Evolutionary conservation across 2,797 vertebrate genomes (phyloP).

Genomic region (Channa striata): DNA sequence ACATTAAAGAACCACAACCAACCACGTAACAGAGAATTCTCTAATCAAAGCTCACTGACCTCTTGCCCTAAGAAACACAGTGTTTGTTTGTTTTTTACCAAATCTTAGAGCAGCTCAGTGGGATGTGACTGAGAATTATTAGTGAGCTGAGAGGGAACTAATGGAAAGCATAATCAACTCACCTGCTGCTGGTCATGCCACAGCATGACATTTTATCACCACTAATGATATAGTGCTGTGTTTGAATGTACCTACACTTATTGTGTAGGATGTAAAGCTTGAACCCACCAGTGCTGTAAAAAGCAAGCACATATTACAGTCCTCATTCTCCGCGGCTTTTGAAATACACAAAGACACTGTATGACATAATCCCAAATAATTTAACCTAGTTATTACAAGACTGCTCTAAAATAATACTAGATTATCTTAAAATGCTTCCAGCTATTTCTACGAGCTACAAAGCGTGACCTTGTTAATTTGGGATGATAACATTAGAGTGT

Average conservation of each 20-base stretch:
- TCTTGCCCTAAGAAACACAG: conserved; percentile 44
- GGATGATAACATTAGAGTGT: conserved; percentile 36
- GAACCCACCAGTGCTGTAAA: background rate
- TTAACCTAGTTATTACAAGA: conserved; percentile 38
- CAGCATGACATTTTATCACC: conserved; percentile 61
- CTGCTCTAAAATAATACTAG: conserved; percentile 30
- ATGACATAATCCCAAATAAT: conserved; percentile 39
- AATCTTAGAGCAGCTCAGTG: conserved; percentile 42
- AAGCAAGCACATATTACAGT: background rate
- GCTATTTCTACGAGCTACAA: conserved; percentile 38
- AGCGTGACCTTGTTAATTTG: conserved; percentile 50
- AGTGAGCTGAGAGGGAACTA: conserved; percentile 53
- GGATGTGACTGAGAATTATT: conserved; percentile 70
- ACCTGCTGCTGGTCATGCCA: conserved; percentile 61
- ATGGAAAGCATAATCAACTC: conserved; percentile 67
- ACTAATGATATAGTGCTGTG: conserved; percentile 62
- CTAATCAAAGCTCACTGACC: conserved; percentile 64
- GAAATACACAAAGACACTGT: conserved; percentile 16
- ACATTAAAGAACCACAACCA: too few relatives aligned
- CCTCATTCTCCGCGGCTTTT: conserved; percentile 5
- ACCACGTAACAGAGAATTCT: background rate
- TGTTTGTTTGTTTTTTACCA: conserved; percentile 36
- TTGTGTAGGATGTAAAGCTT: background rate
- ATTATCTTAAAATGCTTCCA: conserved; percentile 47
- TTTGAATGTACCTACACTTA: conserved; percentile 3